Percentiles rank a stretch among this genome's conserved stretches.
Conservation (phyloP, 2,888 invertebrate species). For the Blastobasis lacticolella region DNA sequence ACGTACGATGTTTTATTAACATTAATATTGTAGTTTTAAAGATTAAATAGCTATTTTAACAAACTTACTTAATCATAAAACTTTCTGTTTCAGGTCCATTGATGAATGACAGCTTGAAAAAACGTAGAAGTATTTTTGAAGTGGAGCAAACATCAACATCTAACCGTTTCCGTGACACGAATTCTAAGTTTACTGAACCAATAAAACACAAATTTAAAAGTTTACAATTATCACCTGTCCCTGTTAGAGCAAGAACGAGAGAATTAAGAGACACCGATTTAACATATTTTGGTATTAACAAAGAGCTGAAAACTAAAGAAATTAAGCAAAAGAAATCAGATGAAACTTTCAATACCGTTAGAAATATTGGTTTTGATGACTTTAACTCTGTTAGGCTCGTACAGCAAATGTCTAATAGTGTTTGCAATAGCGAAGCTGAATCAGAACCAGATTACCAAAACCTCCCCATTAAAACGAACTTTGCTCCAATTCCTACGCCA, state of each 20-base stretch:
- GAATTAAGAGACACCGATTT: constrained; percentile 75
- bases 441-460: constrained; percentile 59
- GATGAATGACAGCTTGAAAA: constrained; percentile 17
- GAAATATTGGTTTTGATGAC: constrained; percentile 27
- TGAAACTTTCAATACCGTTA: not conserved
- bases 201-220: constrained; percentile 30
- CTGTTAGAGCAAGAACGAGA: constrained; percentile 47
- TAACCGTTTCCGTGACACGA: not conserved
- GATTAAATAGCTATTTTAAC: not conserved
- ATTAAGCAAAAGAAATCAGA: not conserved
- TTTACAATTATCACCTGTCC: constrained; percentile 36
- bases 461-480: constrained; percentile 38
- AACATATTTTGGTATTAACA: constrained; percentile 71
- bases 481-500: constrained; percentile 48
- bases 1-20: constrained; percentile 11
- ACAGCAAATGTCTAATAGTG: constrained; percentile 53
- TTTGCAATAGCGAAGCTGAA: constrained; percentile 60
- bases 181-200: too few relatives aligned
- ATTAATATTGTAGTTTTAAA: not conserved
- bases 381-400: constrained; percentile 57
- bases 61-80: too few relatives aligned
- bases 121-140: constrained; percentile 13
- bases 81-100: constrained; percentile 24
- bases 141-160: constrained; percentile 12
- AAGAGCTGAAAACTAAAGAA: constrained; percentile 19